Percentiles rank a stretch among this genome's conserved stretches.
phyloP scores from a whole-genome alignment of 2,113 vertebrate genomes.

The Procavia capensis region DNA sequence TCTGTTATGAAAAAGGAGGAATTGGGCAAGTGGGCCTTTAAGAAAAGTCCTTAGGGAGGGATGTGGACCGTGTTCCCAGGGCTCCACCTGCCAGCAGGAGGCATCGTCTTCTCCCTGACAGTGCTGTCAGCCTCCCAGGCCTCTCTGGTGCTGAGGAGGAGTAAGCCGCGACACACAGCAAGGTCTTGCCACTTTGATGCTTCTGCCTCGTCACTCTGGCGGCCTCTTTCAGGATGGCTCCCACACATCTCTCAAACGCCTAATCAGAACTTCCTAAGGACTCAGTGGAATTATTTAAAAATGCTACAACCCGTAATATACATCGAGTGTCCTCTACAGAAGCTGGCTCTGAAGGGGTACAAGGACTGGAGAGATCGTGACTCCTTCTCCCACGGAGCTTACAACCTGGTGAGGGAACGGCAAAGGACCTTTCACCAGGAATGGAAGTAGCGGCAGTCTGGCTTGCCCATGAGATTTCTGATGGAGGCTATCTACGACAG shows the following conservation, averaged over 20 bases:
- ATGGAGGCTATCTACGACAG: accelerated
- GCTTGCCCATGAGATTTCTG: background rate
- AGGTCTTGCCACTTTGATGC: background rate
- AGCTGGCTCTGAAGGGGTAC: background rate
- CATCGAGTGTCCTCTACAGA: background rate
- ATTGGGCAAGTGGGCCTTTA: accelerated
- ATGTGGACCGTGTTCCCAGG: accelerated
- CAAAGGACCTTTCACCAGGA: background rate
- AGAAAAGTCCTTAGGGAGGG: background rate
- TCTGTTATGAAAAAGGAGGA: background rate
- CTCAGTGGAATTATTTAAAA: background rate
- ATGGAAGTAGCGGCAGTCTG: background rate
- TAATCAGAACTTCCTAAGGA: background rate
- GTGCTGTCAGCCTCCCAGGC: background rate
- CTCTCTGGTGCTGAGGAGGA: background rate
- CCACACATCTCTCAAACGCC: background rate
- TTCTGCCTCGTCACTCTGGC: background rate
- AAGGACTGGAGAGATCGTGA: background rate
- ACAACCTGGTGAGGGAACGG: background rate
- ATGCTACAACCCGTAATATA: background rate
- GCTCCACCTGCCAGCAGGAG: background rate
- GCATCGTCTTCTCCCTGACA: background rate
- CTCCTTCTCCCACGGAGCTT: background rate
- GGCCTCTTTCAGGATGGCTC: background rate
- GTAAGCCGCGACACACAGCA: accelerated